Evolutionary conservation across 2,797 vertebrate species (phyloP), one percentile per base, ranked within the genome.

Genomic region (Atherinosoma microstoma): DNA sequence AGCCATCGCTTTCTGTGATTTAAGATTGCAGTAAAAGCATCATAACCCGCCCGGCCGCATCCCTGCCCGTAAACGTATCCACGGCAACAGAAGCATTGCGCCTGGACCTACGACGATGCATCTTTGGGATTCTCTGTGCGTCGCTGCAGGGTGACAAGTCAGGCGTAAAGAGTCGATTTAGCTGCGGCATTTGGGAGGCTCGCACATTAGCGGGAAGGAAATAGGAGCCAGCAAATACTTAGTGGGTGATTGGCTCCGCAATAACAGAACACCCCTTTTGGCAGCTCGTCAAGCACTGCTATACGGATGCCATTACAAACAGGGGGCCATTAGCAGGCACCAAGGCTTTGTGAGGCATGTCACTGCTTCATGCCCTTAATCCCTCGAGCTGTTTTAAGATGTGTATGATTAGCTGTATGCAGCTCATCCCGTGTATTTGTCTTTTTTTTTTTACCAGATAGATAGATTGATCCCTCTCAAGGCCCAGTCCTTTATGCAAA

Each of bases 161-260:
- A 89, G 87, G 90, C 91, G 90, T 91, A 89, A 89, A 92, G 89
- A 91, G 91, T 92, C 87, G 90, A 92, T 92, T 94, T 93, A 93
- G 90, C 83, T 78, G 87, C 81, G 73, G 89, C 92, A 87, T 89
- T 57, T 82, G 92, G 89, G 90, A 89, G 90, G 89, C 86, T 86
- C 75, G 42, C 90, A 86, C 90, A 93, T 93, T 92, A 92, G 89
- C 87, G 66, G 82, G 68, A 78, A 86, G 91, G 91, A 92, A 93
- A 92, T 89, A 82, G 89, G 78, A 91, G 92, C 90, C 91, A 91
- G 92, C 84, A 83, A 91, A 94, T 92, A 89, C 90, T 92, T 91
- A 91, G 91, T 87, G 90, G 90, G 88, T 92, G 93, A 94, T 94
- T 94, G 93, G 91, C 92, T 91, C 87, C 83, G 83, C 92, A 91